Evolutionary conservation across 2,113 vertebrate genomes (phyloP).

Genomic region (Ailuropoda melanoleuca): DNA sequence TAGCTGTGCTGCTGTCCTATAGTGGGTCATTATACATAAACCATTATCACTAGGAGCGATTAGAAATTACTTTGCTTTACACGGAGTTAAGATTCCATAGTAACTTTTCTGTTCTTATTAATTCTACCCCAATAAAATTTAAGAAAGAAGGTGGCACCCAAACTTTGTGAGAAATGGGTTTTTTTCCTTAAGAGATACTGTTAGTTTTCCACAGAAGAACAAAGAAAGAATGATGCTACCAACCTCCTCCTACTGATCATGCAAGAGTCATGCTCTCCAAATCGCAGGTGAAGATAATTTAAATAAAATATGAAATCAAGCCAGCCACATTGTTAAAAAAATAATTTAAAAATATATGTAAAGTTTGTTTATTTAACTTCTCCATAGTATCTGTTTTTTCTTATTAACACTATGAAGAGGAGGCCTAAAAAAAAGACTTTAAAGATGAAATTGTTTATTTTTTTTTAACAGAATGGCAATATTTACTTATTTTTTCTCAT

Average conservation of each 20-base stretch:
- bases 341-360: not conserved
- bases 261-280: not conserved
- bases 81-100: not conserved
- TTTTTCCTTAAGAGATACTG: not conserved
- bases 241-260: not conserved
- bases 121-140: conserved; percentile 20
- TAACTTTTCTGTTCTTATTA: not conserved
- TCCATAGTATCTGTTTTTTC: not conserved
- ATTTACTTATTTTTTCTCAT: conserved; percentile 11
- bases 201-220: not conserved
- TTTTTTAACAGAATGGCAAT: conserved; percentile 3
- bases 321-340: not conserved
- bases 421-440: not conserved
- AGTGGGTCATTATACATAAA: not conserved
- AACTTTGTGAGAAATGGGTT: not conserved
- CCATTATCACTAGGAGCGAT: not conserved
- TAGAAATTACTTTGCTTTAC: conserved; percentile 10
- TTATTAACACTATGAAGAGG: conserved; percentile 1
- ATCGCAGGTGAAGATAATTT: conserved; percentile 10
- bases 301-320: conserved; percentile 35
- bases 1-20: not conserved
- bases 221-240: not conserved
- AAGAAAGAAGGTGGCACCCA: not conserved
- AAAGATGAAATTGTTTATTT: conserved; percentile 3
- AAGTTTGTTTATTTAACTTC: conserved; percentile 36